These are phyloP conservation scores for Synanceia verrucosa DNA, from an alignment of 2,797 vertebrate genomes.

Conservation along the genomic window DNA sequence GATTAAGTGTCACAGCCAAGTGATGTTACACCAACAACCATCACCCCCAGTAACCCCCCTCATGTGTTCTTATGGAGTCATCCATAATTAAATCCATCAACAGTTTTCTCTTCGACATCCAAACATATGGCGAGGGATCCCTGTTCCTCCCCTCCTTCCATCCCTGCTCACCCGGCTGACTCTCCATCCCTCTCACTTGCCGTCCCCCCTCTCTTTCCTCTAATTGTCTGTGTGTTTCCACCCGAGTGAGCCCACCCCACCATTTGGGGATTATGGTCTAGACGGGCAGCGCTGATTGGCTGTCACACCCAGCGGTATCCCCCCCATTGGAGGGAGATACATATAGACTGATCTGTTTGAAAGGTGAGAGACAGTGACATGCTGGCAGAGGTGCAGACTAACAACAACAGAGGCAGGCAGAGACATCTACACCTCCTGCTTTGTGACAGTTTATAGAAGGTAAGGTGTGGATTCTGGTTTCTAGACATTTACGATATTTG, in stretches of 20 bases:
- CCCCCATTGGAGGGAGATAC: slow-evolving; percentile 68
- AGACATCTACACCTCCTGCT: slow-evolving; percentile 28
- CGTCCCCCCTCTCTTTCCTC: slow-evolving; percentile 19
- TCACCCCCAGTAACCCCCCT: not conserved
- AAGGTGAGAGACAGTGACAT: slow-evolving; percentile 73
- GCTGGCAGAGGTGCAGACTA: slow-evolving; percentile 49
- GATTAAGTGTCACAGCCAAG: slow-evolving; percentile 65
- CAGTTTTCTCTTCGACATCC: slow-evolving; percentile 72
- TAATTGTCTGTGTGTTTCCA: slow-evolving; percentile 75
- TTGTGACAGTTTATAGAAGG: slow-evolving; percentile 53
- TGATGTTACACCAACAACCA: slow-evolving; percentile 31
- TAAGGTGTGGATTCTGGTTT: slow-evolving; percentile 39
- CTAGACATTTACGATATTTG: not conserved
- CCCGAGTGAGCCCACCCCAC: slow-evolving; percentile 59
- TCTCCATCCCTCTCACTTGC: slow-evolving; percentile 62
- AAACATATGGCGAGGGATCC: slow-evolving; percentile 77
- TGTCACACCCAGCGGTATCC: slow-evolving; percentile 39
- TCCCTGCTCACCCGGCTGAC: slow-evolving; percentile 59
- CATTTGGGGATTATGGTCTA: slow-evolving; percentile 76
- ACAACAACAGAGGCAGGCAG: slow-evolving; percentile 43
- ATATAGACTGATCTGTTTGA: slow-evolving; percentile 74
- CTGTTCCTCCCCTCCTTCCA: slow-evolving; percentile 1
- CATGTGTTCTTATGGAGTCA: slow-evolving; percentile 66
- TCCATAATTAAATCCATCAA: slow-evolving; percentile 79
- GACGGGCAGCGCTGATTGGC: slow-evolving; percentile 75